These are phyloP conservation scores for Pocillopora damicornis DNA, from an alignment of 64 coral and sea anemone species.

Conservation along the genomic window DNA sequence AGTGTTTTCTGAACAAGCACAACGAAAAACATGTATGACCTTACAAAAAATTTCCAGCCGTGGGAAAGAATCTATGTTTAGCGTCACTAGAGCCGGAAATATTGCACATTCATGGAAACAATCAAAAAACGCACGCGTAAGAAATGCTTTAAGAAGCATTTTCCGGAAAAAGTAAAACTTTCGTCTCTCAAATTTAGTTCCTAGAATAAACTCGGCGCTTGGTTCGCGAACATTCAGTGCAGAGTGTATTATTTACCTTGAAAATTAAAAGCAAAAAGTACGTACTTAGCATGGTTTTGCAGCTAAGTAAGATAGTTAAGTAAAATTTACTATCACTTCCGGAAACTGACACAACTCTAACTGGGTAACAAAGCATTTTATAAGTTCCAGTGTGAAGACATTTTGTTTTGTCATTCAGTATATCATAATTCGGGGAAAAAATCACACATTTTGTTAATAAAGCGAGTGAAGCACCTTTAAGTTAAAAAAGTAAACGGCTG, in stretches of 20 bases:
- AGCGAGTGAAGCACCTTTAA: no score
- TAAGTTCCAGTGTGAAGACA: background rate
- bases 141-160: background rate
- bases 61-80: background rate
- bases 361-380: background rate
- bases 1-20: constrained; percentile 5
- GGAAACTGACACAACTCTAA: background rate
- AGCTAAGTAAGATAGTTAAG: no score
- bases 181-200: background rate
- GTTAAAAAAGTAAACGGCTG: no score
- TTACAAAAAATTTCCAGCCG: background rate
- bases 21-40: background rate
- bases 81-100: constrained; percentile 16
- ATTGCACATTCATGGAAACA: constrained; percentile 1
- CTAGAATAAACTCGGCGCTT: no score
- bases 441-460: no score
- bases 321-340: background rate
- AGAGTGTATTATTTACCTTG: no score
- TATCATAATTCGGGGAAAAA: background rate
- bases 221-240: no score
- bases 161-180: background rate
- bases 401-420: background rate
- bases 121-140: background rate
- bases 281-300: no score
- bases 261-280: no score